Evolutionary conservation across 2,113 vertebrate species (phyloP).

Genomic region (Thryonomys swinderianus): DNA sequence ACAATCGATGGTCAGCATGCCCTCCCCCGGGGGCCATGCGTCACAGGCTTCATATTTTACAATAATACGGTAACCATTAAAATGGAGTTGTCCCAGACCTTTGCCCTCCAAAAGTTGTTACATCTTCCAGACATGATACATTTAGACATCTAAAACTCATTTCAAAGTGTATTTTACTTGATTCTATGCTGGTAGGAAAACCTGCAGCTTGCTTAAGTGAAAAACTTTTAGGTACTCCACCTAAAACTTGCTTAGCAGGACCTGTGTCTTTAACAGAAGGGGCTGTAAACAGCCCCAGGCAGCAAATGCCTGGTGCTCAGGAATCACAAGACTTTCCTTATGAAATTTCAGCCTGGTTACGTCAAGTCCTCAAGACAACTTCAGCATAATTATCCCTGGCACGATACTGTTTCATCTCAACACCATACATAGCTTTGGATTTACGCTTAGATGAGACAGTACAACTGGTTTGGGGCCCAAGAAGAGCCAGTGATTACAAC

Average conservation of each 20-base stretch:
- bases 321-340: conserved; percentile 35
- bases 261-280: conserved; percentile 45
- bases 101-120: background rate
- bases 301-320: conserved; percentile 2
- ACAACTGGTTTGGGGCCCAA: background rate
- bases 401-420: conserved; percentile 25
- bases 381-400: conserved; percentile 47
- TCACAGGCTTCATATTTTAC: conserved; percentile 54
- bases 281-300: background rate
- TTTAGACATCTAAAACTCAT: conserved; percentile 39
- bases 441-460: background rate
- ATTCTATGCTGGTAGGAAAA: conserved; percentile 49
- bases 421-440: conserved; percentile 44
- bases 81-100: conserved; percentile 39
- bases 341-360: conserved; percentile 41
- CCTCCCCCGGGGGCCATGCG: background rate
- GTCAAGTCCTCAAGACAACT: conserved; percentile 55
- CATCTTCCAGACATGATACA: conserved; percentile 32
- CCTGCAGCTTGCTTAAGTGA: conserved; percentile 50
- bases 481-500: conserved; percentile 19
- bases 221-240: conserved; percentile 49
- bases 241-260: background rate
- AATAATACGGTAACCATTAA: conserved; percentile 52
- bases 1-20: background rate
- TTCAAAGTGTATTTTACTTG: conserved; percentile 20